Evolutionary conservation across 2,888 invertebrate genomes (phyloP).

Genomic region (Cheilosia soror): DNA sequence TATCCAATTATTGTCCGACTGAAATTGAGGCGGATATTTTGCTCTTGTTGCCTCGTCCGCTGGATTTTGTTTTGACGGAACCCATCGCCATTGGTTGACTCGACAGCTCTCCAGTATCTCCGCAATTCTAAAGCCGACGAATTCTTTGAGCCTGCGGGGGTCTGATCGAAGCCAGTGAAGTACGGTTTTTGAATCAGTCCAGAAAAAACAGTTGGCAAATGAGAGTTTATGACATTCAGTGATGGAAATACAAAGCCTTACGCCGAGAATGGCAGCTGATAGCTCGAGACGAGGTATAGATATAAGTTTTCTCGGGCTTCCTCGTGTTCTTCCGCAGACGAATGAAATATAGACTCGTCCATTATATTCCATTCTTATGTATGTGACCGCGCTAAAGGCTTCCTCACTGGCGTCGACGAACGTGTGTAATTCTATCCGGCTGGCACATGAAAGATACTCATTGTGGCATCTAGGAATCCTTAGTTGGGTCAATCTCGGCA

Average conservation of each 20-base stretch:
- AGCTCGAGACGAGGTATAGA: slow-evolving; percentile 30
- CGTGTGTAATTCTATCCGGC: not conserved
- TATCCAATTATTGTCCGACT: slow-evolving; percentile 16
- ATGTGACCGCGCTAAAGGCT: slow-evolving; percentile 55
- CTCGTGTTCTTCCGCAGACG: slow-evolving; percentile 18
- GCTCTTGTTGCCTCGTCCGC: slow-evolving; percentile 28
- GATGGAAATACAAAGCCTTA: slow-evolving; percentile 10
- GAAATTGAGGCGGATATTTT: slow-evolving; percentile 6
- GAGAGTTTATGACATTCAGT: slow-evolving; percentile 9
- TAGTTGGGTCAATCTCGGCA: not conserved
- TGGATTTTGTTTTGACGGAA: slow-evolving; percentile 28
- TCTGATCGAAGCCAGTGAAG: slow-evolving; percentile 30
- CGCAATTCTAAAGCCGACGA: slow-evolving; percentile 17
- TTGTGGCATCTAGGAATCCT: not conserved
- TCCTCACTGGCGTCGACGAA: slow-evolving; percentile 8
- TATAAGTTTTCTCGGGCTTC: slow-evolving; percentile 11
- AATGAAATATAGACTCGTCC: slow-evolving; percentile 15
- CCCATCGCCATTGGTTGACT: slow-evolving; percentile 32
- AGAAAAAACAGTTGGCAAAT: slow-evolving; percentile 9
- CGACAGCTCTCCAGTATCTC: slow-evolving; percentile 15
- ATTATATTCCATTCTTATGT: slow-evolving; percentile 16
- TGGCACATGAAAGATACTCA: not conserved
- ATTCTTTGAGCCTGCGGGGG: slow-evolving; percentile 27
- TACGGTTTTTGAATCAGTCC: slow-evolving; percentile 39
- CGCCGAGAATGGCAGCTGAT: slow-evolving; percentile 23